Conservation (phyloP, 2,888 invertebrate species). For the Noctua pronuba region DNA sequence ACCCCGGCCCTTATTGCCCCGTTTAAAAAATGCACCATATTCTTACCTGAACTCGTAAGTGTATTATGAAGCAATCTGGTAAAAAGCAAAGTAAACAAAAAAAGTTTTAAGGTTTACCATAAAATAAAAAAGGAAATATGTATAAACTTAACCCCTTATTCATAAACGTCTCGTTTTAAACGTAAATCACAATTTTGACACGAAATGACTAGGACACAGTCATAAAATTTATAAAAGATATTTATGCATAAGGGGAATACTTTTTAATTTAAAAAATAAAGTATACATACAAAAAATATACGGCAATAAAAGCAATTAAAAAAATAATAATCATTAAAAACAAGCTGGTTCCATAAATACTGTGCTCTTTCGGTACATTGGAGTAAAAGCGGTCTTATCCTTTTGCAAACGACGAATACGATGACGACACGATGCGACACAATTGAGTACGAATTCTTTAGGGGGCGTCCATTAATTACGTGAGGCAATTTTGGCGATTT, state of each 20-base stretch:
- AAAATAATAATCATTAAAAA: slow-evolving; percentile 57
- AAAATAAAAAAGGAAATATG: slow-evolving; percentile 48
- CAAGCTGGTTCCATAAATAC: slow-evolving; percentile 77
- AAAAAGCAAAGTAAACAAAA: neutral
- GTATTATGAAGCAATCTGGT: neutral
- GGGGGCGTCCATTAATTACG: too few relatives aligned
- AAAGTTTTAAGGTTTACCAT: neutral
- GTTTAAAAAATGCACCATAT: neutral
- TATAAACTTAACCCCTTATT: slow-evolving; percentile 57
- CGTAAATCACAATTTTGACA: slow-evolving; percentile 11
- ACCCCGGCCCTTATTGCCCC: neutral
- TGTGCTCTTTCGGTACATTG: slow-evolving; percentile 73
- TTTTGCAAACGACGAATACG: neutral
- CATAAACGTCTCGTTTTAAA: slow-evolving; percentile 37
- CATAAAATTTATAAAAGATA: slow-evolving; percentile 4
- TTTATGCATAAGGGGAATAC: slow-evolving; percentile 32
- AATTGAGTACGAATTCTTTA: neutral
- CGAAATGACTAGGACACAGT: slow-evolving; percentile 16
- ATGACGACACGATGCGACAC: slow-evolving; percentile 58
- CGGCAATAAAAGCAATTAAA: slow-evolving; percentile 42
- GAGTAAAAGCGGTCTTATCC: slow-evolving; percentile 46
- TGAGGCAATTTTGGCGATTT: too few relatives aligned
- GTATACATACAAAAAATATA: slow-evolving; percentile 49
- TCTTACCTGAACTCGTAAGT: slow-evolving; percentile 4
- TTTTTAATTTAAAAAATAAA: slow-evolving; percentile 67